Conservation (phyloP, 1,140 invertebrate species). For the Zaprionus ornatus region DNA sequence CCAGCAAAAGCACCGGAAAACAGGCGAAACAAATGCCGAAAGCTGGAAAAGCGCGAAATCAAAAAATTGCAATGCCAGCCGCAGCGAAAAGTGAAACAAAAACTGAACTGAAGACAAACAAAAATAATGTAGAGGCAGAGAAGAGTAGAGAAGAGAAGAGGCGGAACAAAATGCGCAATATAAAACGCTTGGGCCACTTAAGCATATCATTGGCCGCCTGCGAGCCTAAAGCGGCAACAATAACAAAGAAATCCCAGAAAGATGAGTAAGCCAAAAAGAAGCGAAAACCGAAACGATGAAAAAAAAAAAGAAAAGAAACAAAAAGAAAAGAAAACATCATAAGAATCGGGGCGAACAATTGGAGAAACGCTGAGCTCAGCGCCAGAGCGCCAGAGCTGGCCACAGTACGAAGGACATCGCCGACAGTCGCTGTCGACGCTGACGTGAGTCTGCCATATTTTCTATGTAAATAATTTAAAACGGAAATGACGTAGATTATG, state of each 20-base stretch:
- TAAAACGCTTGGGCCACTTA: slow-evolving; percentile 48
- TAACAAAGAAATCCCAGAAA: slow-evolving; percentile 43
- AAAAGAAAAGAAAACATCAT: slow-evolving; percentile 1
- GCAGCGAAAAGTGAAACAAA: slow-evolving; percentile 37
- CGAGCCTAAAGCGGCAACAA: slow-evolving; percentile 31
- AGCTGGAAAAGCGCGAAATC: slow-evolving; percentile 37
- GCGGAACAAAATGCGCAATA: slow-evolving; percentile 43
- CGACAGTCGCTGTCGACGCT: slow-evolving; percentile 2
- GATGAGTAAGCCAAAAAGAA: slow-evolving; percentile 32
- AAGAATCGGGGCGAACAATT: slow-evolving; percentile 48
- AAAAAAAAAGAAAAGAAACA: neutral
- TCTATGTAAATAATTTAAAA: slow-evolving; percentile 69
- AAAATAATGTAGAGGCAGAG: slow-evolving; percentile 23
- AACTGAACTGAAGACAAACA: slow-evolving; percentile 17
- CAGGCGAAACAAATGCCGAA: slow-evolving; percentile 30
- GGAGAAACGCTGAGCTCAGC: slow-evolving; percentile 35
- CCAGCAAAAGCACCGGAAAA: slow-evolving; percentile 40
- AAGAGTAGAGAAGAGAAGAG: neutral
- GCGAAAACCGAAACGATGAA: slow-evolving; percentile 28
- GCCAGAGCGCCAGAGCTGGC: slow-evolving; percentile 5
- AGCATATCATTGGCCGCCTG: slow-evolving; percentile 50
- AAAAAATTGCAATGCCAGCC: slow-evolving; percentile 40
- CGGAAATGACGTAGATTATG: slow-evolving; percentile 70
- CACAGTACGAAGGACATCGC: neutral
- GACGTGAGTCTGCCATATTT: slow-evolving; percentile 49